Percentiles rank a stretch among this genome's conserved stretches.
Evolutionary conservation across 2,113 vertebrate genomes (phyloP).

Genomic region (Numenius arquata): DNA sequence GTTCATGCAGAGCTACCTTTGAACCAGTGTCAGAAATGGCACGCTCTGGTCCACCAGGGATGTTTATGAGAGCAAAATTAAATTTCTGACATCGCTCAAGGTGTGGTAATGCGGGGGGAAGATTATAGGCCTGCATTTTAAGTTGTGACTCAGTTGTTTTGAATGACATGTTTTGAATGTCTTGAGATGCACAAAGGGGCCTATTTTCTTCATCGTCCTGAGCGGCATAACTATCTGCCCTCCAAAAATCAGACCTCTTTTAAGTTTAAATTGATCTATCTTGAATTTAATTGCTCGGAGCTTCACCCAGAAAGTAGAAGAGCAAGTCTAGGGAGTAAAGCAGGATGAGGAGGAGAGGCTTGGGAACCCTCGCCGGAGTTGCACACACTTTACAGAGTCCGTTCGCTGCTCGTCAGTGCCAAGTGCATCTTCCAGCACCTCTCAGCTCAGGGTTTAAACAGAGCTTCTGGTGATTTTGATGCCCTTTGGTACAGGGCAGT

Average conservation of each 20-base stretch:
- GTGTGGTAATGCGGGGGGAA: neutral
- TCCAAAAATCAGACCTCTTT: neutral
- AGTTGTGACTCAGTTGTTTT: neutral
- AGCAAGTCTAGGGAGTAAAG: neutral
- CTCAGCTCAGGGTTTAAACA: neutral
- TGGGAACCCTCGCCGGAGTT: neutral
- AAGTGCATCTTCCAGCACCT: neutral
- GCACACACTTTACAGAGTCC: neutral
- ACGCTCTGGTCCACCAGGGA: neutral
- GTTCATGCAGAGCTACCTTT: neutral
- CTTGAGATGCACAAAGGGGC: neutral
- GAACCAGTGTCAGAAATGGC: neutral
- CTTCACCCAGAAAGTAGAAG: neutral
- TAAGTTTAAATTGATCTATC: neutral
- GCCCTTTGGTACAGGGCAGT: neutral
- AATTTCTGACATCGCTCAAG: neutral
- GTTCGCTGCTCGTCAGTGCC: fast-evolving
- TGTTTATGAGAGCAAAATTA: neutral
- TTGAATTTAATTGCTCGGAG: neutral
- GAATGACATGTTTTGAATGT: neutral
- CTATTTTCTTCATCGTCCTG: neutral
- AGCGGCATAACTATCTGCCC: neutral
- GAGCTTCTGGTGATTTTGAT: neutral
- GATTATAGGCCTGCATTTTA: neutral
- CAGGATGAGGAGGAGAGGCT: neutral